Conservation (phyloP, 2,797 vertebrate genomes). For the Hoplostethus atlanticus region DNA sequence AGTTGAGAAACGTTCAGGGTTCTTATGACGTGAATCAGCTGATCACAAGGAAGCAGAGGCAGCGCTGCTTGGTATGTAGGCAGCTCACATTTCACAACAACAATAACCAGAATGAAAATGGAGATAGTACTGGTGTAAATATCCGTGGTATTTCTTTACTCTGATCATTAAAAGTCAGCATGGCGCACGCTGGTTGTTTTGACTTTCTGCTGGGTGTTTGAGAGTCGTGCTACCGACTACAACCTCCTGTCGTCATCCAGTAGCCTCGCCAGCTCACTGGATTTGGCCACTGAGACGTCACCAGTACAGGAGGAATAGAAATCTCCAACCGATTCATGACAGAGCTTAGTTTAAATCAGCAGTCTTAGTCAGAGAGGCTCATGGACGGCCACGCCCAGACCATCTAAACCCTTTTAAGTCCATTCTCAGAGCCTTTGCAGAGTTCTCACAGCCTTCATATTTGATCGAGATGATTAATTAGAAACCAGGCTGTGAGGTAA, state of each 20-base stretch:
- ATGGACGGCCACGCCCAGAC: slow-evolving; percentile 45
- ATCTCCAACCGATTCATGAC: slow-evolving; percentile 57
- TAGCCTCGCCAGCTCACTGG: slow-evolving; percentile 31
- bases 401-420: slow-evolving; percentile 28
- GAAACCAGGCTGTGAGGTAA: slow-evolving; percentile 48
- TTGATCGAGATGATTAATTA: slow-evolving; percentile 60
- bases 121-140: too few relatives aligned
- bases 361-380: slow-evolving; percentile 50
- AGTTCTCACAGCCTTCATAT: slow-evolving; percentile 24
- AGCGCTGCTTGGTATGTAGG: too few relatives aligned
- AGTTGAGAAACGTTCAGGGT: too few relatives aligned
- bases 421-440: slow-evolving; percentile 42
- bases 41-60: too few relatives aligned
- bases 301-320: slow-evolving; percentile 57
- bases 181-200: too few relatives aligned
- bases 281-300: slow-evolving; percentile 48
- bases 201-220: too few relatives aligned
- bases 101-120: too few relatives aligned
- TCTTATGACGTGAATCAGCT: too few relatives aligned
- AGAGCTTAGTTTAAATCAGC: slow-evolving; percentile 60
- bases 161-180: too few relatives aligned
- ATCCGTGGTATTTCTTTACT: too few relatives aligned
- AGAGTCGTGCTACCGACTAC: too few relatives aligned
- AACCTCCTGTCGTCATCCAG: slow-evolving; percentile 3
- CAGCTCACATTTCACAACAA: too few relatives aligned